A percentile compares a stretch with the other conserved stretches of the same genome.
These are phyloP conservation scores for Pachypeltis micranthus DNA, from an alignment of 1,140 invertebrate genomes.

Conservation along the genomic window DNA sequence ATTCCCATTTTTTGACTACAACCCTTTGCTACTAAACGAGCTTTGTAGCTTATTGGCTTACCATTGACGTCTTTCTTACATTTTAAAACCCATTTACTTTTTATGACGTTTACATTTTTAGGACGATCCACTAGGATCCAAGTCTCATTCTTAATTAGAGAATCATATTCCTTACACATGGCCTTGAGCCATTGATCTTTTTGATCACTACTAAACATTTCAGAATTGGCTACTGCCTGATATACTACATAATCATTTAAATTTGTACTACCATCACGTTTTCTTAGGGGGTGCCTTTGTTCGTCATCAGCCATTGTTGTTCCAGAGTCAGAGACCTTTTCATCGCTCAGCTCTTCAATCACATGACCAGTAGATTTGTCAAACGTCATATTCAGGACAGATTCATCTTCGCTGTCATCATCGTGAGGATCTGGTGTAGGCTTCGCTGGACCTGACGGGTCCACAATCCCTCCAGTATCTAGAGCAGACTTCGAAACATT, in stretches of 20 bases:
- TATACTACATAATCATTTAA: background rate
- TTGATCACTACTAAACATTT: background rate
- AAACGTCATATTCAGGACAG: background rate
- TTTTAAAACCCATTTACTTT: constrained; percentile 33
- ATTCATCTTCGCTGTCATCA: no score
- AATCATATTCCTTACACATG: constrained; percentile 33
- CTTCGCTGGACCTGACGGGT: background rate
- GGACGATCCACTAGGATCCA: constrained; percentile 33
- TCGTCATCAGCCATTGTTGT: background rate
- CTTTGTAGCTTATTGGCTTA: constrained; percentile 32
- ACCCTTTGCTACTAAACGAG: constrained; percentile 37
- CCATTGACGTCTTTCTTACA: constrained; percentile 29
- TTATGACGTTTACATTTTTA: constrained; percentile 26
- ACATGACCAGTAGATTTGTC: background rate
- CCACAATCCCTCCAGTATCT: no score
- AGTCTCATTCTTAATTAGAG: constrained; percentile 32
- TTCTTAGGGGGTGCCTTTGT: background rate
- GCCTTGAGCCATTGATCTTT: constrained; percentile 30
- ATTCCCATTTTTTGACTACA: constrained; percentile 31
- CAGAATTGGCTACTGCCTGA: background rate
- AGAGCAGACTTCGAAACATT: background rate
- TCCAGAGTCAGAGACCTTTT: background rate
- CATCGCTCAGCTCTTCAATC: background rate
- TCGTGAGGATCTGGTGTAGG: background rate
- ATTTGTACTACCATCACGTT: background rate